Evolutionary conservation across 2,888 invertebrate species (phyloP).

Genomic region (Hydroisotoma schaefferi): DNA sequence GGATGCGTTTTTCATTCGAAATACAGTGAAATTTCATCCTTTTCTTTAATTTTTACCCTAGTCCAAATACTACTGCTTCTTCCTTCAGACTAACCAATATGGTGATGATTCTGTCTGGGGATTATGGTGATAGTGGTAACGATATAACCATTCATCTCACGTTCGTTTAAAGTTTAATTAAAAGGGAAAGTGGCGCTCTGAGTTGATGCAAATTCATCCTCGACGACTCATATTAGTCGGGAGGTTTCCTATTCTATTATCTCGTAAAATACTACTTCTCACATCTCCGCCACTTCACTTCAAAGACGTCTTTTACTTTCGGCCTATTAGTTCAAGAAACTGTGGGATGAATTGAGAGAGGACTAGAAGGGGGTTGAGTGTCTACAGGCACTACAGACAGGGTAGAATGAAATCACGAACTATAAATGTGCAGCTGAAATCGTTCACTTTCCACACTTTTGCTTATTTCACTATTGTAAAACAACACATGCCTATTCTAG

Average conservation of each 20-base stretch:
- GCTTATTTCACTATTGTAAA: too few relatives aligned
- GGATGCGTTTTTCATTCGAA: slow-evolving; percentile 11
- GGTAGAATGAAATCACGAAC: too few relatives aligned
- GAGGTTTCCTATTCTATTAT: slow-evolving; percentile 13
- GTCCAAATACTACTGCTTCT: neutral
- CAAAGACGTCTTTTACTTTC: neutral
- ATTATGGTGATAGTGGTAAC: neutral
- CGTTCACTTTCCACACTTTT: too few relatives aligned
- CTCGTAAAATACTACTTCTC: slow-evolving; percentile 6
- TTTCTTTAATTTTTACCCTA: neutral
- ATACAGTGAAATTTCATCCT: neutral
- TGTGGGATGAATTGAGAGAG: too few relatives aligned
- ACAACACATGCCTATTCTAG: too few relatives aligned
- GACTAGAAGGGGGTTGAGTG: too few relatives aligned
- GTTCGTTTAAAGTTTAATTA: slow-evolving; percentile 46
- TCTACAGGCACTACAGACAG: too few relatives aligned
- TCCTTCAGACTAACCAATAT: too few relatives aligned
- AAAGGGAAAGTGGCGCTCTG: slow-evolving; percentile 31
- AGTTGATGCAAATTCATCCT: slow-evolving; percentile 11
- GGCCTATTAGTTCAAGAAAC: neutral
- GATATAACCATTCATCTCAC: slow-evolving; percentile 33
- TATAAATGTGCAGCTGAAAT: too few relatives aligned
- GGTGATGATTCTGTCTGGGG: too few relatives aligned
- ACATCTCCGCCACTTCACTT: neutral
- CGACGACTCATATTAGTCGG: neutral